Evolutionary conservation across 2,888 invertebrate species (phyloP), one percentile per base, ranked within the genome.

Genomic region (Ditula angustiorana): DNA sequence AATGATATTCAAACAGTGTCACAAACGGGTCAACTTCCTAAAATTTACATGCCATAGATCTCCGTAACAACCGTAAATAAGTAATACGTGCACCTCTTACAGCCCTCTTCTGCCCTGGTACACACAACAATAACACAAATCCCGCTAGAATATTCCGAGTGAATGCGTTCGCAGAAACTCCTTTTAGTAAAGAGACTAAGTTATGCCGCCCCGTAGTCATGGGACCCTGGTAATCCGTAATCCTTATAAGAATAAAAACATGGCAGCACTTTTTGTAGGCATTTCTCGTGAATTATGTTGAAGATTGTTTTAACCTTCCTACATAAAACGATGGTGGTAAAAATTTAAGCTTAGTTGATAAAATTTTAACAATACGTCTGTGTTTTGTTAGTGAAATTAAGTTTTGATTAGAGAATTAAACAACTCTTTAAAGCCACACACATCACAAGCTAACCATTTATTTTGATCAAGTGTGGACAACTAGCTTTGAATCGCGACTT

Each of bases 61-160:
- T 8, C 23, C 23, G n/a, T 8, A 2, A 19, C 21, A 21, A 24
- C 28, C 21, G 10, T 16, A 21, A 57, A 30, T 23, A 57, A 46
- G n/a, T 23, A 44, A 46, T 13, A 46, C 46, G 16, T 56, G 11
- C 16, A 44, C 16, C 21, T 49, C 35, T 26, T 46, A 16, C 16
- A 26, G 5, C 35, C 35, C 33, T 58, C 33, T 23, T 44, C 28
- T 41, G 21, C 41, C 30, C 33, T 44, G 2, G 30, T 46, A 46
- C 35, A 47, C 28, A 49, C 13, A 61, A 49, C 47, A 56, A 56
- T 55, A 49, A 56, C 55, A 55, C 35, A 49, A 61, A 49, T 56
- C 55, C 55, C 37, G 21, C 47, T 61, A 56, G 55, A 61, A 61
- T 61, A 61, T 61, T 61, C 47, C 47, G 16, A 47, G 46, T 37